Conservation (phyloP, 2,113 vertebrate species). For the Dasyprocta punctata region DNA sequence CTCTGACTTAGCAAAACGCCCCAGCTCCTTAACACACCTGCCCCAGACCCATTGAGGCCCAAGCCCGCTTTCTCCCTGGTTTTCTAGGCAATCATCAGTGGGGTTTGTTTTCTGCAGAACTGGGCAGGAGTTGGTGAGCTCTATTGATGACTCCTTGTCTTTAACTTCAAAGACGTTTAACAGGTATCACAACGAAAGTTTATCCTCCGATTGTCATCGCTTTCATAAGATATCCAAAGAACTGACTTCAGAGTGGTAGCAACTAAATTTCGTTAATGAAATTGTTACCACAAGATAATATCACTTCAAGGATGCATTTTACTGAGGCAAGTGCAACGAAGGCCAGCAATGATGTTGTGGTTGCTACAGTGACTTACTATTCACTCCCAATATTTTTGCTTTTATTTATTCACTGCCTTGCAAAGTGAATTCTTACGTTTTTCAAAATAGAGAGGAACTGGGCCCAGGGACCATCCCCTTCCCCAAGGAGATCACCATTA, state of each 20-base stretch:
- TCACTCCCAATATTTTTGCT: constrained; percentile 11
- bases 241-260: background rate
- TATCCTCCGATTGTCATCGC: background rate
- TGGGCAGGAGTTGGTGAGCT: constrained; percentile 92
- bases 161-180: background rate
- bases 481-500: background rate
- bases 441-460: background rate
- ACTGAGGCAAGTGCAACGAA: background rate
- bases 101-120: constrained; percentile 98
- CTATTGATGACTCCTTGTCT: constrained; percentile 62
- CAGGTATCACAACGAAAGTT: background rate
- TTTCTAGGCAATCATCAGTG: constrained; percentile 95
- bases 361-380: background rate
- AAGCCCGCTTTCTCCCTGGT: constrained; percentile 90
- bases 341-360: background rate
- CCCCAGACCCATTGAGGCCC: constrained; percentile 96
- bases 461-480: background rate
- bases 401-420: background rate
- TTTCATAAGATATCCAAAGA: background rate
- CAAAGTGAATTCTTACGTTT: constrained; percentile 11
- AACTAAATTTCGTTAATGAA: background rate
- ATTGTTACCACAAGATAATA: background rate
- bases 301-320: background rate
- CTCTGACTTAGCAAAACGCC: constrained; percentile 91
- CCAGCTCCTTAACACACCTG: constrained; percentile 90